Percentiles rank a stretch among this genome's conserved stretches.
Evolutionary conservation across 2,113 vertebrate species (phyloP).

Genomic region (Ramphastos sulfuratus): DNA sequence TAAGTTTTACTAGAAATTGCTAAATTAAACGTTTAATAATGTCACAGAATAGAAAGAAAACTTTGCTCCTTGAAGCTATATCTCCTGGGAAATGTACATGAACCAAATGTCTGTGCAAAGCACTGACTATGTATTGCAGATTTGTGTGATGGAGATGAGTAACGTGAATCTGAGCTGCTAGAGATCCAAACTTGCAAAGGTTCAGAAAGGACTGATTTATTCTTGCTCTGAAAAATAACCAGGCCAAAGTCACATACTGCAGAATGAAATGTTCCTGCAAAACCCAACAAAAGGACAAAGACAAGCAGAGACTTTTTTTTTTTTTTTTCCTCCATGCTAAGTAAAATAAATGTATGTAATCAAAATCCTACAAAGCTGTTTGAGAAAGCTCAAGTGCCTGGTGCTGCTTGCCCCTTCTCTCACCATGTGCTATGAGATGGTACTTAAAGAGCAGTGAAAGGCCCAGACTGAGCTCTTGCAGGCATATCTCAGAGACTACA

Average conservation of each 20-base stretch:
- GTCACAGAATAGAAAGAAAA: neutral
- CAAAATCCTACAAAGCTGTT: neutral
- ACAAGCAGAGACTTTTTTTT: neutral
- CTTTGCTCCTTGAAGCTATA: neutral
- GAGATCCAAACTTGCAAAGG: neutral
- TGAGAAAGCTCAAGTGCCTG: neutral
- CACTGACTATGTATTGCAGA: neutral
- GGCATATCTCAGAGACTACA: rapidly evolving
- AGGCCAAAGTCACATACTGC: rapidly evolving
- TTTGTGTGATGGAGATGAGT: neutral
- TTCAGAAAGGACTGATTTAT: neutral
- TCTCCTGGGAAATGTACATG: neutral
- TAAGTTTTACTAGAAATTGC: neutral
- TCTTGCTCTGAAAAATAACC: neutral
- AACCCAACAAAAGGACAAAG: neutral
- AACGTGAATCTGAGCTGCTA: neutral
- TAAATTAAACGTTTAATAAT: neutral
- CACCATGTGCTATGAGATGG: neutral
- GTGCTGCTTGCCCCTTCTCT: neutral
- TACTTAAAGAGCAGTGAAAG: neutral
- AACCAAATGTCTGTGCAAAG: neutral
- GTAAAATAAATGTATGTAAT: neutral
- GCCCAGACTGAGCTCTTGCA: neutral
- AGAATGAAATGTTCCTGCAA: neutral
- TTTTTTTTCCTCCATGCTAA: neutral